A percentile compares a stretch with the other conserved stretches of the same genome.
Conservation (phyloP, 35 echinoderm and acorn worm genomes). For the Strongylocentrotus purpuratus region DNA sequence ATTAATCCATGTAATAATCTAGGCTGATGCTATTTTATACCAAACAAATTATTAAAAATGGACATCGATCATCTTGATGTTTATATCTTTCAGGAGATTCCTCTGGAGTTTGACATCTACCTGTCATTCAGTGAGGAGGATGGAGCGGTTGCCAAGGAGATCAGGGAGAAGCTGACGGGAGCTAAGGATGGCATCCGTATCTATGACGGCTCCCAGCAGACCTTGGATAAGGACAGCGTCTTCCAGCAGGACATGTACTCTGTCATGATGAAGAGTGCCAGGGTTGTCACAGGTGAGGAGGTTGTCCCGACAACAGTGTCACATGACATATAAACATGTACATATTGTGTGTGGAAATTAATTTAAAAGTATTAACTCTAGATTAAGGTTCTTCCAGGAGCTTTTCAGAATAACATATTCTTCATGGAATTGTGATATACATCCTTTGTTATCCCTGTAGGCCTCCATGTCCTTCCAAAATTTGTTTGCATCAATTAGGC, state of each 20-base stretch:
- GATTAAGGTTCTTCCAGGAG: too few species aligned
- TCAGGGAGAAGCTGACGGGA: slow-evolving; percentile 54
- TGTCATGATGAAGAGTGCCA: slow-evolving; percentile 86
- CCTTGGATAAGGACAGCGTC: slow-evolving; percentile 47
- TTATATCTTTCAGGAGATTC: slow-evolving; percentile 60
- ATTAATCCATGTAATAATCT: too few species aligned
- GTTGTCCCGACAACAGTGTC: not conserved
- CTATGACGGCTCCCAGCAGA: slow-evolving; percentile 55
- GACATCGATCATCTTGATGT: not conserved
- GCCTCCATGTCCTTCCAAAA: too few species aligned
- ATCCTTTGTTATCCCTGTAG: not conserved
- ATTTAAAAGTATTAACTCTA: too few species aligned
- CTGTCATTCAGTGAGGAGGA: slow-evolving; percentile 83
- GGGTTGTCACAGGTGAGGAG: slow-evolving; percentile 80
- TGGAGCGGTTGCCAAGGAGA: slow-evolving; percentile 27
- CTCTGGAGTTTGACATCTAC: slow-evolving; percentile 88
- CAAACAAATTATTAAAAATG: too few species aligned
- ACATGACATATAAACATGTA: not conserved
- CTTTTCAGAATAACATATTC: too few species aligned
- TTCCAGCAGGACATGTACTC: slow-evolving; percentile 93
- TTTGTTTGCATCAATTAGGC: too few species aligned
- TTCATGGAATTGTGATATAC: too few species aligned
- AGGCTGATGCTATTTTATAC: too few species aligned
- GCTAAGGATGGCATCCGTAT: slow-evolving; percentile 73
- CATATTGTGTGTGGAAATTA: too few species aligned